Conservation (phyloP, 2,797 vertebrate genomes). For the Microctenopoma lineatum region DNA sequence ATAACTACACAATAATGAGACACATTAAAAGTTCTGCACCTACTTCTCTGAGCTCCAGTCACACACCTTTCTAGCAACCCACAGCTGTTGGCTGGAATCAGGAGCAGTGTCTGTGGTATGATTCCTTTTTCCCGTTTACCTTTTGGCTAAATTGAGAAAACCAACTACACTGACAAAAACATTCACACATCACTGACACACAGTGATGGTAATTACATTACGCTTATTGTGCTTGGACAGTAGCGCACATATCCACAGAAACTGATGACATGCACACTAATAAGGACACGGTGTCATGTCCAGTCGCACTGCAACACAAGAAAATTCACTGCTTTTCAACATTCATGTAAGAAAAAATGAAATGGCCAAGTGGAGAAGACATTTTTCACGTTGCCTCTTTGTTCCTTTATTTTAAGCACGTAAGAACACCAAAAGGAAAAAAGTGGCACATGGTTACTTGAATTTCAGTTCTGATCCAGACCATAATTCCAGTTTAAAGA, state of each 20-base stretch:
- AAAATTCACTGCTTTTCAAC: background rate
- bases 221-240: background rate
- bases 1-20: no score
- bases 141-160: background rate
- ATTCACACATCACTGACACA: background rate
- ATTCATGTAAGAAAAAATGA: background rate
- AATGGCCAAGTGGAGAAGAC: background rate
- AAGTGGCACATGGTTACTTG: background rate
- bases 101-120: background rate
- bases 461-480: background rate
- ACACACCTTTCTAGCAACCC: background rate
- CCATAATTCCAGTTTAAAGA: background rate
- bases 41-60: no score
- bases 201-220: background rate
- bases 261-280: background rate
- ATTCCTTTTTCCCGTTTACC: background rate
- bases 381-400: background rate
- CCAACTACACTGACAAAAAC: background rate
- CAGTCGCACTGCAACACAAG: background rate
- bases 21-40: no score
- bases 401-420: background rate
- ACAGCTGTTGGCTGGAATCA: background rate
- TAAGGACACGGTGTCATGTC: background rate
- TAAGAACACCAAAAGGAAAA: background rate
- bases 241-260: no score